phyloP scores from a whole-genome alignment of 2,888 invertebrate genomes.

The Luperina testacea region DNA sequence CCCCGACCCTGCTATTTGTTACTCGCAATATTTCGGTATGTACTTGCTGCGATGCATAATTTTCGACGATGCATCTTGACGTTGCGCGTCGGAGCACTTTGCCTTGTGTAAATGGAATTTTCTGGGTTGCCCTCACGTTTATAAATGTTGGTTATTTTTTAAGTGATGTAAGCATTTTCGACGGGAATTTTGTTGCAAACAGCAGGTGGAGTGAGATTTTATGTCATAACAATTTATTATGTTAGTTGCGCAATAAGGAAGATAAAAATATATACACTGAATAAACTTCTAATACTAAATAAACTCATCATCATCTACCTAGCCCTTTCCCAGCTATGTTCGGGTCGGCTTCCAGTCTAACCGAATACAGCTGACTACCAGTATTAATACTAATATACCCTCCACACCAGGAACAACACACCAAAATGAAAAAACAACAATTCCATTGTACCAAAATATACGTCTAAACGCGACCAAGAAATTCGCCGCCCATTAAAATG shows the following conservation, averaged over 20 bases:
- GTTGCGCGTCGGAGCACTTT: conserved; percentile 59
- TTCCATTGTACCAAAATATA: conserved; percentile 9
- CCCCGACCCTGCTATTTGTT: conserved; percentile 54
- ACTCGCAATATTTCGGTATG: conserved; percentile 61
- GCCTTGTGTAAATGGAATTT: conserved; percentile 54
- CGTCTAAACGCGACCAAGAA: conserved; percentile 10
- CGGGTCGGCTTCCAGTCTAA: too few species aligned
- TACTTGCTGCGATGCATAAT: conserved; percentile 62
- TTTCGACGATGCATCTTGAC: conserved; percentile 63
- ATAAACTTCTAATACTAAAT: background rate
- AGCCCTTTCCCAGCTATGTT: too few species aligned
- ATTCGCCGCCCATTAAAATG: conserved; percentile 47
- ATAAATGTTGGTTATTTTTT: conserved; percentile 56
- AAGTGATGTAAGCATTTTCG: conserved; percentile 38
- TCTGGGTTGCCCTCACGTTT: conserved; percentile 49
- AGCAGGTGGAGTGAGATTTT: conserved; percentile 1
- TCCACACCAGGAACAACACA: background rate
- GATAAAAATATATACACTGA: background rate
- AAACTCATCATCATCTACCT: background rate
- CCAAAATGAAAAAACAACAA: conserved; percentile 20
- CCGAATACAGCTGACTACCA: too few species aligned
- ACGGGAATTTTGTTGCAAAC: conserved; percentile 17
- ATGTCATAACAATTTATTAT: background rate
- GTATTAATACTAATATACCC: background rate
- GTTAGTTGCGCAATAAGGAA: background rate